Evolutionary conservation across 2,797 vertebrate genomes (phyloP), one percentile per base, ranked within the genome.

Genomic region (Lepidocolaptes lacrymiger): DNA sequence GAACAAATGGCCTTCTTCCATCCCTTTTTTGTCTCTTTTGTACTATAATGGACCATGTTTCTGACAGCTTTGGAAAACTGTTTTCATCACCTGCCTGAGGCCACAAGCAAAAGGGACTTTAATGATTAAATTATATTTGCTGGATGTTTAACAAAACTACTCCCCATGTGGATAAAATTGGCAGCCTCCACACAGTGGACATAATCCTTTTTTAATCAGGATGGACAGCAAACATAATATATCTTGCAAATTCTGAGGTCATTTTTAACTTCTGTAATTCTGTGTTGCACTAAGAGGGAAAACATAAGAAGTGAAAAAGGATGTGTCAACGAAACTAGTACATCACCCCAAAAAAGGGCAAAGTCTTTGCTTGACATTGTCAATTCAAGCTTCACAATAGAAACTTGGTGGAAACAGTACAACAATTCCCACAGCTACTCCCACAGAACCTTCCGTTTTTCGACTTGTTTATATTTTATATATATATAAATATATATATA

Each of bases 51-150:
- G 58, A 54, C 28, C 41, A 5, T 2, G 3, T 88, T 94, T 95
- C 66, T 3, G 3, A 79, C 64, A 41, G 27, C 34, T 91, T 86
- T 93, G 88, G 61, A 88, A 89, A 74, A 56, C 39, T 85, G 21
- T 76, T 89, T 89, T 84, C 89, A 79, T 88, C 7, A 39, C 88
- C 76, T 78, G 43, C 10, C 67, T 73, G 59, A 88, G 34, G 34
- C 86, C 85, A 84, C 27, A 75, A 82, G 32, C 30, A 78, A 95
- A 79, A 86, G 20, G 56, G 67, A 90, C 88, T 94, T 95, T 58
- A 82, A 87, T 82, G 64, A 92, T 76, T 89, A 72, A 77, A 89
- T 92, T 75, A 58, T 36, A 68, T 37, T 58, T 32, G 18, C 49
- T 72, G 43, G 18, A 64, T 63, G 28, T 77, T 95, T 89, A 86